Percentiles rank a stretch among this genome's conserved stretches.
These are phyloP conservation scores for Lathronympha strigana DNA, from an alignment of 2,888 invertebrate genomes.

Conservation along the genomic window DNA sequence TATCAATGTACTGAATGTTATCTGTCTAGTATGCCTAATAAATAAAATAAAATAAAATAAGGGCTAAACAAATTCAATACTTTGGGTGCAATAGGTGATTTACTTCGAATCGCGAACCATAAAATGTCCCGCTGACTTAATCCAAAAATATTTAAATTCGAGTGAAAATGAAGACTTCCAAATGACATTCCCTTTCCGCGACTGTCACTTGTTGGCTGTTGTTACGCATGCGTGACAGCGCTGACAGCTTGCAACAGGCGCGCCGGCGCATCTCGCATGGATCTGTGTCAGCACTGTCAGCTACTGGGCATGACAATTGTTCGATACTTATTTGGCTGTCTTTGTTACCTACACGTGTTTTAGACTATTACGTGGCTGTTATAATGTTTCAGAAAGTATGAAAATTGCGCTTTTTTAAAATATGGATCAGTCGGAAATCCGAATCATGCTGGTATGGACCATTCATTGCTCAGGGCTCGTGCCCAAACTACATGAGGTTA, in stretches of 20 bases:
- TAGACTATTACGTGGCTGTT: conserved; percentile 25
- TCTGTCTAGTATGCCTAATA: too few species aligned
- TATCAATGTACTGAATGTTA: too few species aligned
- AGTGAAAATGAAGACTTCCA: conserved; percentile 3
- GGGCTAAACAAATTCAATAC: too few species aligned
- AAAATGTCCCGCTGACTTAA: too few species aligned
- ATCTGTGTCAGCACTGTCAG: conserved; percentile 54
- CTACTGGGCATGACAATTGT: conserved; percentile 39
- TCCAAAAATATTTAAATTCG: not conserved
- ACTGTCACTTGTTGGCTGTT: conserved; percentile 9
- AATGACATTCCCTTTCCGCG: not conserved
- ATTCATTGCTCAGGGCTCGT: too few species aligned
- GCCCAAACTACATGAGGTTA: too few species aligned
- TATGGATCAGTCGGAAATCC: not conserved
- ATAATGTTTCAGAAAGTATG: conserved; percentile 19
- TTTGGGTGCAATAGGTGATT: too few species aligned
- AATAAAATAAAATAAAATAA: too few species aligned
- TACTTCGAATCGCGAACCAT: too few species aligned
- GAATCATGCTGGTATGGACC: too few species aligned
- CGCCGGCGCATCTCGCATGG: conserved; percentile 47
- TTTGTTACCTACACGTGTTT: conserved; percentile 24
- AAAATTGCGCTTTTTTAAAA: not conserved
- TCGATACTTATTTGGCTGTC: conserved; percentile 28
- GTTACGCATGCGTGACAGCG: conserved; percentile 38
- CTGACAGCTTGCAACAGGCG: conserved; percentile 44